Percentiles rank a stretch among this genome's conserved stretches.
phyloP scores from a whole-genome alignment of 2,113 vertebrate genomes.

The Psephotus haematonotus region DNA sequence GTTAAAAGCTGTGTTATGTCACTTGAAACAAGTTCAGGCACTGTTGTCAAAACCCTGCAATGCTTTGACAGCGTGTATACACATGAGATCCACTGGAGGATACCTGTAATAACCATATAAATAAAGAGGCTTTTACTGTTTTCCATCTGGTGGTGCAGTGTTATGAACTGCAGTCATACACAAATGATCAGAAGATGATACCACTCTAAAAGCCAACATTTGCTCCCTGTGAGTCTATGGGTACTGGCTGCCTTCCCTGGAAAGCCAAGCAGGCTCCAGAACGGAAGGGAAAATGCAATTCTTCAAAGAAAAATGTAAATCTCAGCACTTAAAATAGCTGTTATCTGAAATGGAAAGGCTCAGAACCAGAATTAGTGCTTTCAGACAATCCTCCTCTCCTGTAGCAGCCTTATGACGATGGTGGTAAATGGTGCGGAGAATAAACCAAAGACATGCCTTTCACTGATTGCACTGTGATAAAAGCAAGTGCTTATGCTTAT shows the following conservation, averaged over 20 bases:
- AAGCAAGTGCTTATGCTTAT: not conserved
- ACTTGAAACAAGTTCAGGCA: slow-evolving; percentile 37
- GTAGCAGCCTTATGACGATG: not conserved
- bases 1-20: slow-evolving; percentile 51
- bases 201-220: not conserved
- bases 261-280: not conserved
- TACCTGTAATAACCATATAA: slow-evolving; percentile 58
- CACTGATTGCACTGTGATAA: not conserved
- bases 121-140: slow-evolving; percentile 57
- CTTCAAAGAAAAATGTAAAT: not conserved
- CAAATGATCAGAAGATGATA: slow-evolving; percentile 2
- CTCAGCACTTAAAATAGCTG: not conserved
- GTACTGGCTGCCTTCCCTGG: not conserved
- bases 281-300: not conserved
- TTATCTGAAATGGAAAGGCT: not conserved
- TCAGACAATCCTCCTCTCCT: not conserved
- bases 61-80: slow-evolving; percentile 58
- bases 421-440: not conserved
- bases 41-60: slow-evolving; percentile 44
- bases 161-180: slow-evolving; percentile 31
- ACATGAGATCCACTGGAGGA: slow-evolving; percentile 21
- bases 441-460: not conserved
- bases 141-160: slow-evolving; percentile 4
- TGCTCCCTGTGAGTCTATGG: not conserved
- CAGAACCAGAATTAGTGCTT: not conserved